phyloP scores from a whole-genome alignment of 1,140 invertebrate genomes.

The Bilobella aurantiaca region DNA sequence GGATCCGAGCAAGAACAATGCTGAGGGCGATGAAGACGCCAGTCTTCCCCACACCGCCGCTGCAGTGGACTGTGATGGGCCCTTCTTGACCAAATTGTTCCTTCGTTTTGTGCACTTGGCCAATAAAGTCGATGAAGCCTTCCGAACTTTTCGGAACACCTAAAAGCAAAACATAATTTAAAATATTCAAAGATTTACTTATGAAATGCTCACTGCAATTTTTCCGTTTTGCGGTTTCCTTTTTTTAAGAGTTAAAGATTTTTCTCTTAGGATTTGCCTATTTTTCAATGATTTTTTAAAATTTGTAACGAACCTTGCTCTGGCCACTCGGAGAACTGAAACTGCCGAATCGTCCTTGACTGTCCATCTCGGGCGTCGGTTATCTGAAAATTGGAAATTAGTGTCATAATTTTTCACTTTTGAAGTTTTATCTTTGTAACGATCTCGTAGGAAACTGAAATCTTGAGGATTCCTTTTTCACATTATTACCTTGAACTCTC shows the following conservation, averaged over 20 bases:
- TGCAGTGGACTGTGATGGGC: slow-evolving; percentile 97
- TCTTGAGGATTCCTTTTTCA: too few relatives aligned
- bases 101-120: slow-evolving; percentile 99
- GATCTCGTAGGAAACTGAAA: too few relatives aligned
- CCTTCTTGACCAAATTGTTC: slow-evolving; percentile 99
- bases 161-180: not conserved
- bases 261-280: too few relatives aligned
- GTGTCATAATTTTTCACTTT: too few relatives aligned
- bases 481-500: slow-evolving; percentile 90
- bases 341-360: slow-evolving; percentile 90
- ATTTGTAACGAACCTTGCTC: too few relatives aligned
- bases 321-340: slow-evolving; percentile 99
- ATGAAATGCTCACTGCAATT: too few relatives aligned
- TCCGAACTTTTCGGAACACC: slow-evolving; percentile 90
- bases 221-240: too few relatives aligned
- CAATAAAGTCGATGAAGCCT: slow-evolving; percentile 95
- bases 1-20: slow-evolving; percentile 96
- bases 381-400: slow-evolving; percentile 36
- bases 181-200: not conserved
- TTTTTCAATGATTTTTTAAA: too few relatives aligned
- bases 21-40: slow-evolving; percentile 97
- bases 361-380: slow-evolving; percentile 87
- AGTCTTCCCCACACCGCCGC: slow-evolving; percentile 89
- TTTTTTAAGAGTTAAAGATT: too few relatives aligned
- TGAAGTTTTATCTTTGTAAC: too few relatives aligned